Evolutionary conservation across 2,797 vertebrate species (phyloP), one percentile per base, ranked within the genome.

Genomic region (Gymnodraco acuticeps): DNA sequence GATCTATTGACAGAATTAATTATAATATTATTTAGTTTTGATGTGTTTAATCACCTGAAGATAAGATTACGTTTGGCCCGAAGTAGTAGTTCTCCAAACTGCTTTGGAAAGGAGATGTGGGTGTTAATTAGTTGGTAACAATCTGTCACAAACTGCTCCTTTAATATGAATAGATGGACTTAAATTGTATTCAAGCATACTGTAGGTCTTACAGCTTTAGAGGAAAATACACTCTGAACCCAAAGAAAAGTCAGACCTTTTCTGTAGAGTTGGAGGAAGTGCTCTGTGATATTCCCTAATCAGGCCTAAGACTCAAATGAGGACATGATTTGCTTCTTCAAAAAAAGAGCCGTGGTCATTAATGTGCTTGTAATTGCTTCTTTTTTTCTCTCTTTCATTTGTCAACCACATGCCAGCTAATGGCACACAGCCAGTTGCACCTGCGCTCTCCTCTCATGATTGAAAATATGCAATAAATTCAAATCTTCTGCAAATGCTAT

Each of bases 401-500:
- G 60, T 81, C 68, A 69, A 41, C 61, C 47, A 68, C 74, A 72
- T 73, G 23, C 50, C 62, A 53, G 55, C 52, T 54, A 23, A 63
- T 60, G 52, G 59, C 66, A 69, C 58, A 10, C 70, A 73, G 70
- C 72, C 53, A 20, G 61, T 71, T 52, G 64, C 82, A 53, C 59
- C 80, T 84, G 53, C 19, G 56, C 63, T 75, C 59, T 43, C 33
- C 41, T 61, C 63, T 48, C 17, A 1, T 74, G 71, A 87, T 81
- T 74, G 51, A 85, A 84, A 88, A 88, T 81, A 77, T 83, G 64
- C 75, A 79, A 83, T 74, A 41, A 73, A 71, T 85, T 84, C 48
- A 73, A 70, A 83, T 82, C 56, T 77, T 73, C 70, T 75, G 69
- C 67, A 80, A 88, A 84, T 72, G 53, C 61, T 64, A 13, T 82